These are phyloP conservation scores for Parascotia fuliginaria DNA, from an alignment of 2,888 invertebrate genomes.

Conservation along the genomic window DNA sequence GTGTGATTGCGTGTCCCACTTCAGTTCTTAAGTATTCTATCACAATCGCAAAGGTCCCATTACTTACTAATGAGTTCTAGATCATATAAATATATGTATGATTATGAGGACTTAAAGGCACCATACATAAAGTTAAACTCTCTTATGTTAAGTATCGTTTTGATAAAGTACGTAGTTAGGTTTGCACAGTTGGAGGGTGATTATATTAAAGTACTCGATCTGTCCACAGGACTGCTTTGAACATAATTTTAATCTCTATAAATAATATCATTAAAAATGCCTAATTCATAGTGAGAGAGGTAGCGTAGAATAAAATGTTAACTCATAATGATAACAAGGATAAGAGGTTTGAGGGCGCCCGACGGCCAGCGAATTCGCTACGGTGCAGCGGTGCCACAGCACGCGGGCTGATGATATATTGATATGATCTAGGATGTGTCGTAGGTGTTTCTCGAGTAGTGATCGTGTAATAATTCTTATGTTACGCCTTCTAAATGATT, in stretches of 20 bases:
- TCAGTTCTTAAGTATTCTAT: constrained; percentile 44
- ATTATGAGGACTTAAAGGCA: constrained; percentile 53
- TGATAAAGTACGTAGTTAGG: constrained; percentile 47
- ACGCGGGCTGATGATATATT: constrained; percentile 79
- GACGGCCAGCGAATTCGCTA: constrained; percentile 44
- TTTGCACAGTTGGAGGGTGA: constrained; percentile 56
- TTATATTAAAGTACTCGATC: constrained; percentile 55
- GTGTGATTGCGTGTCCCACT: constrained; percentile 40
- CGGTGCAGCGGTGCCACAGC: constrained; percentile 62
- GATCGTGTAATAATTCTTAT: constrained; percentile 83
- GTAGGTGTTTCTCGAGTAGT: constrained; percentile 85
- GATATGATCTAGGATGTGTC: constrained; percentile 85
- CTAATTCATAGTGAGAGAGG: constrained; percentile 82
- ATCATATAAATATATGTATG: constrained; percentile 84
- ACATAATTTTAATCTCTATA: constrained; percentile 70
- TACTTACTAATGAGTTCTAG: constrained; percentile 80
- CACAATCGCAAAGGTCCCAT: constrained; percentile 59
- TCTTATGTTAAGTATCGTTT: constrained; percentile 52
- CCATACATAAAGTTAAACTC: constrained; percentile 47
- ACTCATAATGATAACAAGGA: constrained; percentile 65
- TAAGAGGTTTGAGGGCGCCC: constrained; percentile 48
- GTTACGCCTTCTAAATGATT: constrained; percentile 80
- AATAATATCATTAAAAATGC: constrained; percentile 75
- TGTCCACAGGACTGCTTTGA: constrained; percentile 65
- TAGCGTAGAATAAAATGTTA: constrained; percentile 78